Evolutionary conservation across 2,888 invertebrate genomes (phyloP).

Genomic region (Allolobophora icterica): DNA sequence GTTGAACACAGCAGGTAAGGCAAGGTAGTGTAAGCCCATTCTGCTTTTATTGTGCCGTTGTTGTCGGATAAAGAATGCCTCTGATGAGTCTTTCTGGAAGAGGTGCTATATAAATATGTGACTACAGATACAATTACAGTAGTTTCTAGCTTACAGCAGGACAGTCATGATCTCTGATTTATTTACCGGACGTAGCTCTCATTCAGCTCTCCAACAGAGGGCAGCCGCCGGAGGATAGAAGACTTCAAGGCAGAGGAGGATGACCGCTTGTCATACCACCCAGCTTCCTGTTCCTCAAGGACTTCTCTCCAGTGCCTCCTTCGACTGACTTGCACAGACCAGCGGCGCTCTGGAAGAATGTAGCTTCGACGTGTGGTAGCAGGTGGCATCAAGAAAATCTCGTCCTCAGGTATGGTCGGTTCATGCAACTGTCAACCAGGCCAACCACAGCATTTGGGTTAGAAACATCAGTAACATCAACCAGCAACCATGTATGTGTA

Average conservation of each 20-base stretch:
- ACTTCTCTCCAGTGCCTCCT: constrained; percentile 24
- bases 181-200: neutral
- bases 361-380: neutral
- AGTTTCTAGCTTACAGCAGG: no score
- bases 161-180: neutral
- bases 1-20: neutral
- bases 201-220: neutral
- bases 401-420: neutral
- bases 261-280: neutral
- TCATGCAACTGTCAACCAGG: neutral
- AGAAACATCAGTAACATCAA: neutral
- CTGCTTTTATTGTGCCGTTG: no score
- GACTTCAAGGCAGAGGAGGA: neutral
- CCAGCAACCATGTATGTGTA: neutral
- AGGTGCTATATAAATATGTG: no score
- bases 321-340: neutral
- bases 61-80: no score
- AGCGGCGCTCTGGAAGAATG: neutral
- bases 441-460: neutral
- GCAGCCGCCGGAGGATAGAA: neutral
- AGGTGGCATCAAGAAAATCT: neutral
- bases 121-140: no score
- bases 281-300: neutral
- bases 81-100: no score
- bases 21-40: neutral